phyloP scores from a whole-genome alignment of 2,888 invertebrate species.

The Cerceris ruficornis region DNA sequence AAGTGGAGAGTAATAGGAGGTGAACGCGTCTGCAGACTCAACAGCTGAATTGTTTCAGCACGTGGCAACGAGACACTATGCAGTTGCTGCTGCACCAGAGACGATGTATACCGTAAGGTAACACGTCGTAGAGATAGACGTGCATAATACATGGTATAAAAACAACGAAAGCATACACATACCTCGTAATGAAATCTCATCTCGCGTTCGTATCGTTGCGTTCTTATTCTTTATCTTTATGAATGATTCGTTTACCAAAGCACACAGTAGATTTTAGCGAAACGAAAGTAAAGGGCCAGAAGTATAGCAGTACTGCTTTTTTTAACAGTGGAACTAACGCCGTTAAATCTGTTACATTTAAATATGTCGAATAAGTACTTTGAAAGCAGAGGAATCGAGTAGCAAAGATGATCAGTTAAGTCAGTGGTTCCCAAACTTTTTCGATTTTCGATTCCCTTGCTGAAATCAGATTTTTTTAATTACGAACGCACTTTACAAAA shows the following conservation, averaged over 20 bases:
- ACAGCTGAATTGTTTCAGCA: slow-evolving; percentile 58
- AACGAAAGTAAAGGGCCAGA: no score
- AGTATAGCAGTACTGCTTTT: no score
- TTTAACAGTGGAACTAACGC: no score
- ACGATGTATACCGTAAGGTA: slow-evolving; percentile 60
- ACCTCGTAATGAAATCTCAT: slow-evolving; percentile 28
- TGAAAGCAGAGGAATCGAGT: no score
- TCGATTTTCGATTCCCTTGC: no score
- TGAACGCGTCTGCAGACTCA: slow-evolving; percentile 39
- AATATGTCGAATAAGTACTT: no score
- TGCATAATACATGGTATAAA: slow-evolving; percentile 9
- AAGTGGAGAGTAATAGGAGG: not conserved
- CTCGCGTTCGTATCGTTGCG: slow-evolving; percentile 30
- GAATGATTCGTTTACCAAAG: slow-evolving; percentile 9
- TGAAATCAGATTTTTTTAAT: no score
- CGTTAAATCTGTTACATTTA: no score
- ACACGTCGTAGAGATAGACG: slow-evolving; percentile 29
- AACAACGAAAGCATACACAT: slow-evolving; percentile 20
- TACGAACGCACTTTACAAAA: no score
- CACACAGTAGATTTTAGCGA: not conserved
- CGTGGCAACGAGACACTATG: slow-evolving; percentile 62
- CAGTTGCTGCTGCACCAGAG: slow-evolving; percentile 36
- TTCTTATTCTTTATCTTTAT: slow-evolving; percentile 14
- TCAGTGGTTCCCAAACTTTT: no score
- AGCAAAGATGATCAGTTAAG: no score